Evolutionary conservation across 1,140 invertebrate species (phyloP).

Genomic region (Megathymus violae): DNA sequence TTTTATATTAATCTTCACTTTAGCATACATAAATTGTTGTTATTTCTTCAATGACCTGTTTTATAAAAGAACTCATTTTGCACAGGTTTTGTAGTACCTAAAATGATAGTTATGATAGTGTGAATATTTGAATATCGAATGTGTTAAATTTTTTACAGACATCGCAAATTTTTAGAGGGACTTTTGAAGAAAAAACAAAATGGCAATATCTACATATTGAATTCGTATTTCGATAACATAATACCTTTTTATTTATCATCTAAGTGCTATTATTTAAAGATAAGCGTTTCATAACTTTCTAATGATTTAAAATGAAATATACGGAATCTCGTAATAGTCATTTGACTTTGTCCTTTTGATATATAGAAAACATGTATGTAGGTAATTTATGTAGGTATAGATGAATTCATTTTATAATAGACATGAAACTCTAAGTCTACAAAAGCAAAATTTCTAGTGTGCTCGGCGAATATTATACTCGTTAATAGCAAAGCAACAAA

Average conservation of each 20-base stretch:
- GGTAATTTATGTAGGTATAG: slow-evolving; percentile 18
- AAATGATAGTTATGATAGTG: too few relatives aligned
- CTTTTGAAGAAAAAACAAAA: background rate
- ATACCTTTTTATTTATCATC: slow-evolving; percentile 9
- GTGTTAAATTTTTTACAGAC: too few relatives aligned
- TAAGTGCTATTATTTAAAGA: slow-evolving; percentile 13
- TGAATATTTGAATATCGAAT: too few relatives aligned
- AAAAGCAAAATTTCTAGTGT: slow-evolving; percentile 67
- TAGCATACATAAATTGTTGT: too few relatives aligned
- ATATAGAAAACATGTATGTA: slow-evolving; percentile 3
- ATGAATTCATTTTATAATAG: slow-evolving; percentile 31
- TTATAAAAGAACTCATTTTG: too few relatives aligned
- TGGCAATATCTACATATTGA: slow-evolving; percentile 20
- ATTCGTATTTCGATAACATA: slow-evolving; percentile 25
- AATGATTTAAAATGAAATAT: slow-evolving; percentile 3
- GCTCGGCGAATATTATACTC: slow-evolving; percentile 50
- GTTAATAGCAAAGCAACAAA: slow-evolving; percentile 65
- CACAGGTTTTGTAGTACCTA: too few relatives aligned
- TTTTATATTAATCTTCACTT: too few relatives aligned
- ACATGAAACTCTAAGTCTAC: slow-evolving; percentile 56
- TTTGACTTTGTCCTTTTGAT: background rate
- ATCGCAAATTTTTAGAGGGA: background rate
- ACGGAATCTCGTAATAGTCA: background rate
- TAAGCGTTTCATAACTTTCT: background rate
- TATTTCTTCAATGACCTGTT: too few relatives aligned